Conservation (phyloP, 1,140 invertebrate species). For the Stegodyphus mimosarum region DNA sequence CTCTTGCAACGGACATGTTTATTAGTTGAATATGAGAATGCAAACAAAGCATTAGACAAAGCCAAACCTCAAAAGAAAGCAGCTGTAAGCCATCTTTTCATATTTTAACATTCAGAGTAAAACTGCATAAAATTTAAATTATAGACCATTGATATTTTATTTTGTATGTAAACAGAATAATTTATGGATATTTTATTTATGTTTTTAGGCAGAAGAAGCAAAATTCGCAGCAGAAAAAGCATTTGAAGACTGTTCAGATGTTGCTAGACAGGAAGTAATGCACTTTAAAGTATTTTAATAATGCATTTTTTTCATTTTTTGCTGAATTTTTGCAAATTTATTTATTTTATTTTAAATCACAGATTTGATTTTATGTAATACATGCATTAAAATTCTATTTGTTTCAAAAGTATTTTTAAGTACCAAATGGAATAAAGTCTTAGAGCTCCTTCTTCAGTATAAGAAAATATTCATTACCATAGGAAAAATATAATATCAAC, state of each 20-base stretch:
- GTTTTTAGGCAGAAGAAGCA: conserved; percentile 61
- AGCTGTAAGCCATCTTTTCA: conserved; percentile 65
- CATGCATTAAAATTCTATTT: too few species aligned
- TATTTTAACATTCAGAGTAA: not conserved
- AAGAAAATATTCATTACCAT: too few species aligned
- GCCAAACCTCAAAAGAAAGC: conserved; percentile 69
- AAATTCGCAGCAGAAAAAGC: conserved; percentile 64
- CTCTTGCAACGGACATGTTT: conserved; percentile 68
- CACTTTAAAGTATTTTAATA: too few species aligned
- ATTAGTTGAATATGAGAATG: conserved; percentile 70
- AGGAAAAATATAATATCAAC: too few species aligned
- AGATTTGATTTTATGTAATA: too few species aligned
- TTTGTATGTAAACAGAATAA: not conserved
- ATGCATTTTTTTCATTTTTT: too few species aligned
- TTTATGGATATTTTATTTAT: not conserved
- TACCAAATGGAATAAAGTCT: too few species aligned
- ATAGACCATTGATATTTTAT: not conserved
- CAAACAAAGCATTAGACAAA: conserved; percentile 68
- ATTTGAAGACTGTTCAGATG: conserved; percentile 64
- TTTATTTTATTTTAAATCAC: too few species aligned
- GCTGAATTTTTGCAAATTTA: too few species aligned
- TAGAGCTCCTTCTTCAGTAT: too few species aligned
- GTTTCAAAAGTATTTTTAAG: too few species aligned
- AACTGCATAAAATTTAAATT: not conserved
- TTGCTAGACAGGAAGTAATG: conserved; percentile 62